phyloP scores from a whole-genome alignment of 2,113 vertebrate genomes.

The Xerus inauris region DNA sequence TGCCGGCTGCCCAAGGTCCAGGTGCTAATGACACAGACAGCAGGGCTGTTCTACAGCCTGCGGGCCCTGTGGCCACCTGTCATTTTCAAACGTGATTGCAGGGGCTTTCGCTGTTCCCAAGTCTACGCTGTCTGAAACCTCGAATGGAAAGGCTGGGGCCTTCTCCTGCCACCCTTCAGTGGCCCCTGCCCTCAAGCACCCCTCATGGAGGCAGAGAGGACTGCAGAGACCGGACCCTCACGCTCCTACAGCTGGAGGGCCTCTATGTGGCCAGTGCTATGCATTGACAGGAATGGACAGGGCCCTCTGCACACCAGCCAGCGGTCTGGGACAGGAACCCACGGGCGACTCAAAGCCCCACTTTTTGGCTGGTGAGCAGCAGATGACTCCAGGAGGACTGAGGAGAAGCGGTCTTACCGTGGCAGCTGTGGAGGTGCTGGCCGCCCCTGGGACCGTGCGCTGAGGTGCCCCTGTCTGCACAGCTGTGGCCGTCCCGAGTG shows the following conservation, averaged over 20 bases:
- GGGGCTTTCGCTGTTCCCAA: accelerated
- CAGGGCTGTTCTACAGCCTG: accelerated
- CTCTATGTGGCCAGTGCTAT: not conserved
- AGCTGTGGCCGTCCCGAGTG: slow-evolving; percentile 89
- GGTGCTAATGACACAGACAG: accelerated
- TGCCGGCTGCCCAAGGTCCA: accelerated
- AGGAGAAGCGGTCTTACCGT: slow-evolving; percentile 88
- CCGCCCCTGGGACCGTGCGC: slow-evolving; percentile 89
- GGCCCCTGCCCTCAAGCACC: not conserved
- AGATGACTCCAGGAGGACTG: no score
- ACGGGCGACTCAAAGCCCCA: accelerated
- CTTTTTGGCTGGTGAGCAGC: accelerated
- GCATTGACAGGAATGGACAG: accelerated
- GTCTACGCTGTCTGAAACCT: not conserved
- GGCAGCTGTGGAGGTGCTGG: slow-evolving; percentile 88
- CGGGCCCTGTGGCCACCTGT: no score
- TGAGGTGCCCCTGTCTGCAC: slow-evolving; percentile 93
- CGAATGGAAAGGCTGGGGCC: not conserved
- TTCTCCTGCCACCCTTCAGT: accelerated
- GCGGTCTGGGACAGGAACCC: not conserved
- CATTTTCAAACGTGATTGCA: no score
- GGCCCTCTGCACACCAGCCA: no score
- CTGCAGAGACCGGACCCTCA: accelerated
- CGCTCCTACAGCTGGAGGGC: not conserved
- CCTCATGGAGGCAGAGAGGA: accelerated